Conservation (phyloP, 2,797 vertebrate genomes). For the Arnoldichthys spilopterus region DNA sequence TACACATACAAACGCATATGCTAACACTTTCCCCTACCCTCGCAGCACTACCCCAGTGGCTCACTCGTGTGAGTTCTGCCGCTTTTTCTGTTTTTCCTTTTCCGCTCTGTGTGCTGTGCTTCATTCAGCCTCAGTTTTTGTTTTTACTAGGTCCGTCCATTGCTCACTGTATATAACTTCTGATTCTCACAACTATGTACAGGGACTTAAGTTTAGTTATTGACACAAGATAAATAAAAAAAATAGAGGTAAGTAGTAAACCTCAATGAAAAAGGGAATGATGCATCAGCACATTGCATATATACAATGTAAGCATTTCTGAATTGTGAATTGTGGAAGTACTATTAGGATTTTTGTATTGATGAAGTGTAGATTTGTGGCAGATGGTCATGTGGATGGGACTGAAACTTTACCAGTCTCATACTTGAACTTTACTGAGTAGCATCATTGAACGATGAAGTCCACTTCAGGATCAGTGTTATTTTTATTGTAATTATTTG, state of each 20-base stretch:
- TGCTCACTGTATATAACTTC: slow-evolving; percentile 67
- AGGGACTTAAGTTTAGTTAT: slow-evolving; percentile 62
- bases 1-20: slow-evolving; percentile 99
- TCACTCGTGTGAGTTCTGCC: slow-evolving; percentile 66
- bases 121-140: slow-evolving; percentile 55
- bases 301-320: slow-evolving; percentile 13
- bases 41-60: slow-evolving; percentile 42
- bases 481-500: slow-evolving; percentile 55
- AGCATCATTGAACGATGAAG: slow-evolving; percentile 48
- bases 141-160: slow-evolving; percentile 64
- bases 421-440: slow-evolving; percentile 64
- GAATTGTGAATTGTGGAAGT: slow-evolving; percentile 32
- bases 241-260: slow-evolving; percentile 37
- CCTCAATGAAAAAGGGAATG: slow-evolving; percentile 31
- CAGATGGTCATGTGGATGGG: slow-evolving; percentile 3
- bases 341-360: slow-evolving; percentile 52
- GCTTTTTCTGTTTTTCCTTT: slow-evolving; percentile 47
- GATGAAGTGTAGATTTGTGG: slow-evolving; percentile 14
- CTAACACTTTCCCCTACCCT: slow-evolving; percentile 74
- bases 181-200: slow-evolving; percentile 53
- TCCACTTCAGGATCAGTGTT: slow-evolving; percentile 57
- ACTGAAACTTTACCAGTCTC: slow-evolving; percentile 68
- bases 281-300: slow-evolving; percentile 36
- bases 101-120: slow-evolving; percentile 56
- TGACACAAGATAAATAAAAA: slow-evolving; percentile 38